Conservation (phyloP, 92 coral and sea anemone genomes). For the Bergia puertoricense region DNA sequence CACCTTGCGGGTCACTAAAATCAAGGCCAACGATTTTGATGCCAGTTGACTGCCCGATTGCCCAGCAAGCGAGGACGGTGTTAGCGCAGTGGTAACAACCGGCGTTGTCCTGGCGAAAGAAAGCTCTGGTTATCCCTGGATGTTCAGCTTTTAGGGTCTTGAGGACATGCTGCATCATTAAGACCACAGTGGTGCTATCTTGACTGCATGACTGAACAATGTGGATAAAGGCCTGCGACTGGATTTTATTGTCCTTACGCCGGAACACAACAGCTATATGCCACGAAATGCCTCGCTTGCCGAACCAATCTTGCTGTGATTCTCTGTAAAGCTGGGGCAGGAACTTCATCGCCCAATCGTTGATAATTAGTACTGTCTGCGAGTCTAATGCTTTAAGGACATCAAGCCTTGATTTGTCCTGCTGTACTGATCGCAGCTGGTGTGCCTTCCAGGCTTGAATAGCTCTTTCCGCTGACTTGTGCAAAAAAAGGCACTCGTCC, state of each 20-base stretch:
- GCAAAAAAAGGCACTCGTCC: not conserved
- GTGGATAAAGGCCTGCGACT: conserved; percentile 11
- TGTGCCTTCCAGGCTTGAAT: conserved; percentile 41
- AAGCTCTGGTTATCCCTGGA: conserved; percentile 24
- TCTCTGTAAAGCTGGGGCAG: conserved; percentile 31
- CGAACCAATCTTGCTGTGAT: conserved; percentile 45
- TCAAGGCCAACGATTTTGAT: conserved; percentile 32
- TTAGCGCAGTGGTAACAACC: conserved; percentile 41
- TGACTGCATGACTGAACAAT: conserved; percentile 39
- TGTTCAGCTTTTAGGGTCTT: conserved; percentile 19
- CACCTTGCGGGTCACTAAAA: conserved; percentile 34
- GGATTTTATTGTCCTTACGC: not conserved
- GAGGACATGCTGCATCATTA: conserved; percentile 35
- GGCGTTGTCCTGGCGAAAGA: conserved; percentile 42
- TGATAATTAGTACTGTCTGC: conserved; percentile 23
- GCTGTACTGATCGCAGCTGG: conserved; percentile 33
- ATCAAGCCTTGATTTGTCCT: conserved; percentile 38
- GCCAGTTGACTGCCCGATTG: conserved; percentile 24
- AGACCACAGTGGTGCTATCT: conserved; percentile 28
- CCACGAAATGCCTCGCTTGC: conserved; percentile 42
- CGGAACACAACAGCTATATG: conserved; percentile 39
- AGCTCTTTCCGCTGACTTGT: conserved; percentile 30
- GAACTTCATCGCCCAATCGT: conserved; percentile 50
- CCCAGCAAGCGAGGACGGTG: conserved; percentile 32
- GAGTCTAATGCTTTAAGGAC: conserved; percentile 4